Conservation (phyloP, 2,797 vertebrate genomes). For the Molossus alvarezi region DNA sequence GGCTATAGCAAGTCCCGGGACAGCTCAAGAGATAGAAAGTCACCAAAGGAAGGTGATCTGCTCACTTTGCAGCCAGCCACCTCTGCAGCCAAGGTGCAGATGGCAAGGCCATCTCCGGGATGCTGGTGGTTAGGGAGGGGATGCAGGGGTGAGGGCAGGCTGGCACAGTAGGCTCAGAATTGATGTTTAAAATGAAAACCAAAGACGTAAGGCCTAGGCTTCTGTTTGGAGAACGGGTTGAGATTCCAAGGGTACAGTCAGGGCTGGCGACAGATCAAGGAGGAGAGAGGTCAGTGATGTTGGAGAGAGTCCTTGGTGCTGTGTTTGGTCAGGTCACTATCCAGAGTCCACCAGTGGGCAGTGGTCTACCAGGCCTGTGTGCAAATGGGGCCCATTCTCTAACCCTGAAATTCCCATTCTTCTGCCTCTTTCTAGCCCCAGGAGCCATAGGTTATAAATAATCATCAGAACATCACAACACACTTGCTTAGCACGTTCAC, state of each 20-base stretch:
- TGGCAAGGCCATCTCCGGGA: background rate
- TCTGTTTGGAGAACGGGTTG: conserved; percentile 51
- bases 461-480: background rate
- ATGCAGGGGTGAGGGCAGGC: background rate
- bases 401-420: background rate
- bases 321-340: background rate
- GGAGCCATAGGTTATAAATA: background rate
- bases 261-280: background rate
- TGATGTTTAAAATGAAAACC: conserved; percentile 38
- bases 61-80: background rate
- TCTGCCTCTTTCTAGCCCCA: background rate
- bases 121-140: background rate
- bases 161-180: background rate
- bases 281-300: background rate
- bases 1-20: background rate
- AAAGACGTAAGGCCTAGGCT: background rate
- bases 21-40: background rate
- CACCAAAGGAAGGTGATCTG: background rate
- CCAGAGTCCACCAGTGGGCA: background rate
- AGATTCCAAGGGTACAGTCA: background rate
- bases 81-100: background rate
- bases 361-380: background rate
- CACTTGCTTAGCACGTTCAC: background rate
- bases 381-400: background rate
- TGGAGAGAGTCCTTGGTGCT: background rate